phyloP scores from a whole-genome alignment of 2,888 invertebrate species.

The Drosophila algonquin region DNA sequence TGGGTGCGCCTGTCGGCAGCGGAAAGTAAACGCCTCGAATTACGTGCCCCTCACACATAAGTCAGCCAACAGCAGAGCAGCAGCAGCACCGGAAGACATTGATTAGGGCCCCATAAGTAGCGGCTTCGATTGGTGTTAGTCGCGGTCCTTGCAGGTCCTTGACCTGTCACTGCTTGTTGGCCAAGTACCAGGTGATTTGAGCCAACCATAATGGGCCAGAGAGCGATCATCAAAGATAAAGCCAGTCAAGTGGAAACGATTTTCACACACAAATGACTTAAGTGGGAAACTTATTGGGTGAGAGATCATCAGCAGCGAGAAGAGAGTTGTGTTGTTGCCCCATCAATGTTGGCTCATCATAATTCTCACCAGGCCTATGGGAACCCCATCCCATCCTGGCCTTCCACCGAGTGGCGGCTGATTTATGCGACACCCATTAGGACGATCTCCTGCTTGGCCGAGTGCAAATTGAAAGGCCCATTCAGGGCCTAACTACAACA shows the following conservation, averaged over 20 bases:
- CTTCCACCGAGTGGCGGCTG: slow-evolving; percentile 20
- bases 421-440: slow-evolving; percentile 66
- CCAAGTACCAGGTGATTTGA: no score
- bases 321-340: not conserved
- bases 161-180: no score
- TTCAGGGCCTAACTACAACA: slow-evolving; percentile 37
- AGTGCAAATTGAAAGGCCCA: slow-evolving; percentile 52
- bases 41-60: slow-evolving; percentile 81
- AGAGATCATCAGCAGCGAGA: no score
- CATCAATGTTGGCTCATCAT: slow-evolving; percentile 35
- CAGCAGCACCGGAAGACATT: slow-evolving; percentile 12
- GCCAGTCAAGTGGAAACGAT: slow-evolving; percentile 16
- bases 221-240: not conserved
- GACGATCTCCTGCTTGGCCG: slow-evolving; percentile 14
- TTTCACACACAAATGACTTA: slow-evolving; percentile 59
- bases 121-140: not conserved
- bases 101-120: slow-evolving; percentile 40
- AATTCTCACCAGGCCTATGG: slow-evolving; percentile 21
- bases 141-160: no score
- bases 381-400: not conserved
- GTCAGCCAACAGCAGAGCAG: slow-evolving; percentile 62
- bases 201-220: not conserved
- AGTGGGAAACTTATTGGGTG: slow-evolving; percentile 56
- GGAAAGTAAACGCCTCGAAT: slow-evolving; percentile 73
- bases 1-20: slow-evolving; percentile 61